phyloP scores from a whole-genome alignment of 2,888 invertebrate species.

The Cataglyphis albicans region DNA sequence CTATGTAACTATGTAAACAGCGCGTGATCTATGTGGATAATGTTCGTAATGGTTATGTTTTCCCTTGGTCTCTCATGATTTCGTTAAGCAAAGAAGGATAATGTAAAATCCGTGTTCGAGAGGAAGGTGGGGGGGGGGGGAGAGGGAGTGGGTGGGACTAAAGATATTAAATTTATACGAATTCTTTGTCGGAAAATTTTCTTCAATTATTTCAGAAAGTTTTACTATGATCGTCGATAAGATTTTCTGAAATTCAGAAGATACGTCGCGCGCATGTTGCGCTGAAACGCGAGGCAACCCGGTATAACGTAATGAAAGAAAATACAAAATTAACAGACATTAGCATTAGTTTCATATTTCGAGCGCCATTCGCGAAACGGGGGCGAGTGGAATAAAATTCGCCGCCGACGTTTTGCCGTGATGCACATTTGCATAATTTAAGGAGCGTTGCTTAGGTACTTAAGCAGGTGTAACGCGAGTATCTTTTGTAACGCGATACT shows the following conservation, averaged over 20 bases:
- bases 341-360: slow-evolving; percentile 42
- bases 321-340: slow-evolving; percentile 39
- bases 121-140: neutral
- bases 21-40: slow-evolving; percentile 7
- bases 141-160: too few relatives aligned
- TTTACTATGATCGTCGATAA: neutral
- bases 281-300: neutral
- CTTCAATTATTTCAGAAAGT: neutral
- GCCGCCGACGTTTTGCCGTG: slow-evolving; percentile 42
- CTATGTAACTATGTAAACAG: slow-evolving; percentile 39
- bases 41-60: slow-evolving; percentile 18
- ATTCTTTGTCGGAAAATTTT: neutral
- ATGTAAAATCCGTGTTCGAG: neutral
- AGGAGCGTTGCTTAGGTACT: slow-evolving; percentile 51
- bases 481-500: slow-evolving; percentile 54
- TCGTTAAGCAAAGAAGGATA: slow-evolving; percentile 8
- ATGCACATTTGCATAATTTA: slow-evolving; percentile 54
- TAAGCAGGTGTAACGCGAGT: slow-evolving; percentile 52
- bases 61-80: neutral
- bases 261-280: neutral
- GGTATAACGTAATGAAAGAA: neutral
- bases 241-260: slow-evolving; percentile 1
- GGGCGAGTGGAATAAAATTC: slow-evolving; percentile 35
- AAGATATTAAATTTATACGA: neutral
- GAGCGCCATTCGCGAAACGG: slow-evolving; percentile 4